Evolutionary conservation across 2,797 vertebrate genomes (phyloP).

Genomic region (Lagodon rhomboides): DNA sequence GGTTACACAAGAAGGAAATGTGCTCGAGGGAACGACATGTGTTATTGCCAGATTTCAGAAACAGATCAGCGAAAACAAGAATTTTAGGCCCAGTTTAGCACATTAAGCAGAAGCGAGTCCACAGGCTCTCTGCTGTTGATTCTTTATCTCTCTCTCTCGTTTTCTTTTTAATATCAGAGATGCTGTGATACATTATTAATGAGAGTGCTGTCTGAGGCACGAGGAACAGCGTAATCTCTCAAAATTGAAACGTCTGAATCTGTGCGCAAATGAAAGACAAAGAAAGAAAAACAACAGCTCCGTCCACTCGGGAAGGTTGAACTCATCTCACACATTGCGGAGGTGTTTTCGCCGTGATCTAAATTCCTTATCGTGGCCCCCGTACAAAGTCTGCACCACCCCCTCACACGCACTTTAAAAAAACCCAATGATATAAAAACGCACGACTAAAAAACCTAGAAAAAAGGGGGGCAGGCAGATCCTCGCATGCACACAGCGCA

Average conservation of each 20-base stretch:
- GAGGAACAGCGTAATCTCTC: background rate
- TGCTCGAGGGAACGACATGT: constrained; percentile 8
- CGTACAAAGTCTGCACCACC: background rate
- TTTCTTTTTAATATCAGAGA: background rate
- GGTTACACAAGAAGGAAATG: constrained; percentile 25
- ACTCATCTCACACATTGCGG: background rate
- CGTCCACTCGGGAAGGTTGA: background rate
- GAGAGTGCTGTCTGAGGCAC: background rate
- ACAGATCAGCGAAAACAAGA: constrained; percentile 1
- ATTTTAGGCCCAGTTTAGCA: constrained; percentile 2
- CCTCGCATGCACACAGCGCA: constrained; percentile 30
- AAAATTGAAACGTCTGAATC: constrained; percentile 9
- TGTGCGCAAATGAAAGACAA: background rate
- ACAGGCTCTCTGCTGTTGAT: background rate
- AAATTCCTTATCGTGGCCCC: background rate
- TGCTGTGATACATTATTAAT: constrained; percentile 1
- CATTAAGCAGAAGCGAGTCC: background rate
- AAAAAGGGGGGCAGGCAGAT: constrained; percentile 19
- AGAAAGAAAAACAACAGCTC: background rate
- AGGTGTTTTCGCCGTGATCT: constrained; percentile 1
- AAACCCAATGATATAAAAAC: background rate
- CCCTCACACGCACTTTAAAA: background rate
- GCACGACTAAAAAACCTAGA: background rate
- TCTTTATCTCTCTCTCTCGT: background rate
- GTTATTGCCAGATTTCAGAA: background rate